These are phyloP conservation scores for Azemiops feae DNA, from an alignment of 2,113 vertebrate species.

Conservation along the genomic window DNA sequence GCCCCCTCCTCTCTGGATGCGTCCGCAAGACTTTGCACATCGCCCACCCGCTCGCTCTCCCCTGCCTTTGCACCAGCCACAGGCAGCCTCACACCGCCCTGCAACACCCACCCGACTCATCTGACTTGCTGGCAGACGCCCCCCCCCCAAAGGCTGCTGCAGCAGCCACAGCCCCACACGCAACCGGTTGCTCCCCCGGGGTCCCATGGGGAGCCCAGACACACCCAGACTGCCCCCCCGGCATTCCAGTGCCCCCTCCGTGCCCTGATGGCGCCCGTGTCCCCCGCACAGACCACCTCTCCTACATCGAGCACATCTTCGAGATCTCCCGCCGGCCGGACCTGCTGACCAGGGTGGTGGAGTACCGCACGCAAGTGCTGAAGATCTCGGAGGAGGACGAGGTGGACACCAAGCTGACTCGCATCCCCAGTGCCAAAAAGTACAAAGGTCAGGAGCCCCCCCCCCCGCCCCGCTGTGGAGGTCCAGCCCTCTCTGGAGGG, in stretches of 20 bases:
- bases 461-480: background rate
- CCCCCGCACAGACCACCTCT: conserved; percentile 79
- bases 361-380: conserved; percentile 91
- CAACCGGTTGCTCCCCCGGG: background rate
- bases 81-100: background rate
- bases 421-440: conserved; percentile 94
- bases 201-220: too few species aligned
- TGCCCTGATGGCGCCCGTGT: background rate
- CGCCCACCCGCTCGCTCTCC: background rate
- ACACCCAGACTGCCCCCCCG: too few species aligned
- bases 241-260: background rate
- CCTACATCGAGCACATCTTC: conserved; percentile 94
- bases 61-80: background rate
- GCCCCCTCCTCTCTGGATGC: too few species aligned
- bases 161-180: too few species aligned
- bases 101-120: background rate
- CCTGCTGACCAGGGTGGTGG: conserved; percentile 88
- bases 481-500: background rate
- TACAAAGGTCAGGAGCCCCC: conserved; percentile 82
- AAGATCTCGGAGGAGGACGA: conserved; percentile 95
- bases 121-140: background rate
- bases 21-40: background rate
- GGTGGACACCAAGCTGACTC: conserved; percentile 93
- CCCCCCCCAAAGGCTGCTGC: background rate
- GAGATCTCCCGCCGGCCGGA: conserved; percentile 93